These are phyloP conservation scores for Semicossyphus pulcher DNA, from an alignment of 2,113 vertebrate species.

Conservation along the genomic window DNA sequence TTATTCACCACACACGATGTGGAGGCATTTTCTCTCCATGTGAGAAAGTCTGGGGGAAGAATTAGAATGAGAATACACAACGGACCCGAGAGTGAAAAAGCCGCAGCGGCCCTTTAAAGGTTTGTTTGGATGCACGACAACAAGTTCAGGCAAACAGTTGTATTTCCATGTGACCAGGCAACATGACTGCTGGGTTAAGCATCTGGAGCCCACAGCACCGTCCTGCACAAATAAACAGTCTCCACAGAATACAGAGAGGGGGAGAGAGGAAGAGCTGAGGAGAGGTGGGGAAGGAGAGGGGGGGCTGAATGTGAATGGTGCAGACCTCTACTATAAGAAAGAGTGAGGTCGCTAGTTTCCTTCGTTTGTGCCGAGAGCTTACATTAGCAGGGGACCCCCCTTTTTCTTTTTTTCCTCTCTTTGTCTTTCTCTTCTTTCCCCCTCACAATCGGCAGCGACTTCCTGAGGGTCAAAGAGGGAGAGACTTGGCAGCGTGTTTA, in stretches of 20 bases:
- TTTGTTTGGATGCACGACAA: slow-evolving; percentile 69
- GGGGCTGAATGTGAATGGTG: slow-evolving; percentile 60
- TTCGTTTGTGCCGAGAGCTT: slow-evolving; percentile 74
- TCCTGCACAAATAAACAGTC: slow-evolving; percentile 74
- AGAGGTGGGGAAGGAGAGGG: slow-evolving; percentile 19
- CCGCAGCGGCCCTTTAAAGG: slow-evolving; percentile 26
- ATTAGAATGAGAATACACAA: slow-evolving; percentile 27
- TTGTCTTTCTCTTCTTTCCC: slow-evolving; percentile 30
- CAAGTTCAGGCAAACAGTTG: slow-evolving; percentile 64
- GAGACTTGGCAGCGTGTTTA: slow-evolving; percentile 61
- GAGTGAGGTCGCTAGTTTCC: slow-evolving; percentile 73
- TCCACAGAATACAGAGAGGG: slow-evolving; percentile 58
- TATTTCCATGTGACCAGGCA: slow-evolving; percentile 79
- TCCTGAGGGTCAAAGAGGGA: slow-evolving; percentile 72
- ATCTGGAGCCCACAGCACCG: slow-evolving; percentile 75
- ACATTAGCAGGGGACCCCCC: slow-evolving; percentile 41
- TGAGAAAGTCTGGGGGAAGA: slow-evolving; percentile 22
- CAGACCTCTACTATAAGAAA: slow-evolving; percentile 65
- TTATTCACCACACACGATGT: slow-evolving; percentile 11
- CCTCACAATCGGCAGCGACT: slow-evolving; percentile 68
- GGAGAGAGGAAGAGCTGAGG: slow-evolving; percentile 48
- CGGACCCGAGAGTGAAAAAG: slow-evolving; percentile 21
- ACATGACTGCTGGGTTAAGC: slow-evolving; percentile 79
- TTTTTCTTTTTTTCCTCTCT: slow-evolving; percentile 14
- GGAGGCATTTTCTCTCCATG: slow-evolving; percentile 22